A percentile compares a stretch with the other conserved stretches of the same genome.
Evolutionary conservation across 2,797 vertebrate species (phyloP).

Genomic region (Mormyrops attenuatus): DNA sequence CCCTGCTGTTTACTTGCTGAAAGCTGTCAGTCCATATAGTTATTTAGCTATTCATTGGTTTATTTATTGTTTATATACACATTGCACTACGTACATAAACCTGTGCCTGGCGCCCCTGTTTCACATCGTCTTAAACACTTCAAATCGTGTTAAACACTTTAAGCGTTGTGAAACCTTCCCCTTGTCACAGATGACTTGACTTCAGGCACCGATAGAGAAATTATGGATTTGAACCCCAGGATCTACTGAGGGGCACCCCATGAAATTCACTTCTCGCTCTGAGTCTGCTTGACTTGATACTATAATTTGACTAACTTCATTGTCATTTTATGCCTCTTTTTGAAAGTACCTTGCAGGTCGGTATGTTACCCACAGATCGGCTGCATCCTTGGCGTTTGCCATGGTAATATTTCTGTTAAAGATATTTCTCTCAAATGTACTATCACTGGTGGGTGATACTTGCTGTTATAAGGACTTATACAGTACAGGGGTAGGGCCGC

Average conservation of each 20-base stretch:
- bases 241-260: neutral
- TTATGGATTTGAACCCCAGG: neutral
- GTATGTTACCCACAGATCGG: neutral
- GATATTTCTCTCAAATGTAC: neutral
- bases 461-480: neutral
- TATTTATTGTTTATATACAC: neutral
- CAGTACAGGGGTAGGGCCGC: neutral
- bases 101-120: neutral
- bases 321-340: neutral
- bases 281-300: neutral
- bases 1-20: neutral
- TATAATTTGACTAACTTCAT: neutral
- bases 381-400: neutral
- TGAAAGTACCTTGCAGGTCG: neutral
- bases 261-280: neutral
- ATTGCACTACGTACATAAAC: neutral
- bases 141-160: neutral
- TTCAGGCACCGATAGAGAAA: neutral
- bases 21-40: neutral
- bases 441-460: neutral
- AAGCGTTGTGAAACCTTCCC: neutral
- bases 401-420: neutral
- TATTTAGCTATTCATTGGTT: neutral
- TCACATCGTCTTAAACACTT: too few relatives aligned
- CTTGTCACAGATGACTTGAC: neutral